Conservation (phyloP, 1,140 invertebrate species). For the Asbolus verrucosus region DNA sequence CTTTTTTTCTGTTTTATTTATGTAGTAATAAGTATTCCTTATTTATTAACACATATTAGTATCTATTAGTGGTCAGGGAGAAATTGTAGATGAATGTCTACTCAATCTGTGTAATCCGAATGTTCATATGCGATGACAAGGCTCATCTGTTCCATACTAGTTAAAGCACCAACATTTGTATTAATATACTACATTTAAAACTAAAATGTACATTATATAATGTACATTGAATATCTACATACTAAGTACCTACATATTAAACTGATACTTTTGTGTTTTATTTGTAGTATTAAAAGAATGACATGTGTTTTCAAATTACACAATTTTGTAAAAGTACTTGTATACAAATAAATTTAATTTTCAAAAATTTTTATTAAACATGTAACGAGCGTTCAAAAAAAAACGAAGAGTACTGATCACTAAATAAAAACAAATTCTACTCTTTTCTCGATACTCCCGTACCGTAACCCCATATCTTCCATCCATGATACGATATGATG, state of each 20-base stretch:
- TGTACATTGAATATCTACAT: conserved; percentile 62
- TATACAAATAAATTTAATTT: conserved; percentile 14
- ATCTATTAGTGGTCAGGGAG: too few relatives aligned
- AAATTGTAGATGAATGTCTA: conserved; percentile 53
- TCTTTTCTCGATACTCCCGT: too few relatives aligned
- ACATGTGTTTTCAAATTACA: conserved; percentile 9
- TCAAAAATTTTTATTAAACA: too few relatives aligned
- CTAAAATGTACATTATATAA: conserved; percentile 60
- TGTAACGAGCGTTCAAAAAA: too few relatives aligned
- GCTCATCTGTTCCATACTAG: conserved; percentile 56
- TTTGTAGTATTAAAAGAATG: conserved; percentile 11
- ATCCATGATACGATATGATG: too few relatives aligned
- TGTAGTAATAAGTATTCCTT: conserved; percentile 2
- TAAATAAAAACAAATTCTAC: too few relatives aligned
- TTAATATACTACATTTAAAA: conserved; percentile 49
- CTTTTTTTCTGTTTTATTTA: not conserved
- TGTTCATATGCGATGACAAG: conserved; percentile 40
- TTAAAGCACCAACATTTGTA: conserved; percentile 65
- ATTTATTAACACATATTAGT: conserved; percentile 15
- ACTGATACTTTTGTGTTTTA: conserved; percentile 49
- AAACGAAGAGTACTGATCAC: too few relatives aligned
- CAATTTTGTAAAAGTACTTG: conserved; percentile 1
- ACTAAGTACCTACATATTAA: conserved; percentile 58
- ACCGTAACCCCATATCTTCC: too few relatives aligned
- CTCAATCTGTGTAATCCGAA: conserved; percentile 41